These are phyloP conservation scores for Denticeps clupeoides DNA, from an alignment of 2,797 vertebrate species.

Conservation along the genomic window DNA sequence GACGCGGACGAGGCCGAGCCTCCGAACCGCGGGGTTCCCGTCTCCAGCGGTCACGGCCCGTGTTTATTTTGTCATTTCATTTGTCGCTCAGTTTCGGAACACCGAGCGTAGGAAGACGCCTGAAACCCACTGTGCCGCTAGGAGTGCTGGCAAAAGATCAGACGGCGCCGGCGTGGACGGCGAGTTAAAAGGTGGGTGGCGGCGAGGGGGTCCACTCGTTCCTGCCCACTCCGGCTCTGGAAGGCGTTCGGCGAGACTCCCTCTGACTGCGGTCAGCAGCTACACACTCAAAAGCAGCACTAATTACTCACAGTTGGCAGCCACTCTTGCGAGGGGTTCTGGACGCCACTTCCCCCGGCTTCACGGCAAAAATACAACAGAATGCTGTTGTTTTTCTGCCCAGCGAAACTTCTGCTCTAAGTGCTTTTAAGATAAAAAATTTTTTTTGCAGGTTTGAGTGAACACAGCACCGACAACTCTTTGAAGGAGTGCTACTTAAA, in stretches of 20 bases:
- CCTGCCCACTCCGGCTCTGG: conserved; percentile 15
- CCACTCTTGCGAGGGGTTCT: conserved; percentile 8
- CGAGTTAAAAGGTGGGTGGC: no score
- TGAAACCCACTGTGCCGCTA: not conserved
- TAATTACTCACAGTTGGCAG: conserved; percentile 17
- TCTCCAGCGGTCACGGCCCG: not conserved
- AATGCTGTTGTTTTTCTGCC: not conserved
- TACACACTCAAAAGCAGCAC: conserved; percentile 4
- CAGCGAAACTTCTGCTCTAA: no score
- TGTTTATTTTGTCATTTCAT: not conserved
- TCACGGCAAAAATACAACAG: not conserved
- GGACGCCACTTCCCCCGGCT: not conserved
- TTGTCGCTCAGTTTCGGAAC: no score
- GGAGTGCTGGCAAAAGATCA: not conserved
- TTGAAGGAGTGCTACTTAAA: not conserved
- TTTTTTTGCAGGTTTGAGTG: not conserved
- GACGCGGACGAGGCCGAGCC: not conserved
- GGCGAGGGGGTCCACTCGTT: conserved; percentile 2
- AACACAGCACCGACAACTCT: not conserved
- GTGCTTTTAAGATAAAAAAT: no score
- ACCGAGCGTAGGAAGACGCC: not conserved
- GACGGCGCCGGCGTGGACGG: no score
- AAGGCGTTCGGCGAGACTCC: conserved; percentile 7
- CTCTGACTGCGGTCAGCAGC: conserved; percentile 10
- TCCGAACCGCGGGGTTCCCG: not conserved